Conservation (phyloP, 2,797 vertebrate species). For the Momotus momota region DNA sequence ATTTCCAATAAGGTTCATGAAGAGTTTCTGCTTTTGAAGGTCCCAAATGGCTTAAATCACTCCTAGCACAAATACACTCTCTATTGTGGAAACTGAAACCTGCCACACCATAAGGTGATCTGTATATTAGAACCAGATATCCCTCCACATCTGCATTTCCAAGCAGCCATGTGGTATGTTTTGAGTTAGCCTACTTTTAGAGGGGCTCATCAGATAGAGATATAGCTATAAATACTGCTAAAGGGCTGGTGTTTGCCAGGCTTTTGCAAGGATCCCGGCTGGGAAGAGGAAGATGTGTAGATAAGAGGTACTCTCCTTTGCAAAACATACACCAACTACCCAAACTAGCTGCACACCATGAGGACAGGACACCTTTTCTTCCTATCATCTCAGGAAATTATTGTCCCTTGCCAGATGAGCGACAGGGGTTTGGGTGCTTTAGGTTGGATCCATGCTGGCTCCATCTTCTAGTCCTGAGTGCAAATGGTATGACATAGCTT, state of each 20-base stretch:
- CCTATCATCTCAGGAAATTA: background rate
- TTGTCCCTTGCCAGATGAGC: background rate
- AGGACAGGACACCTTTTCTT: background rate
- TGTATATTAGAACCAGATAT: slow-evolving; percentile 74
- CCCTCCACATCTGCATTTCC: slow-evolving; percentile 64
- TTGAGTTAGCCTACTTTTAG: slow-evolving; percentile 64
- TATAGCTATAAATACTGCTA: slow-evolving; percentile 53
- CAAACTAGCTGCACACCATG: background rate
- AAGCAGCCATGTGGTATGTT: slow-evolving; percentile 36
- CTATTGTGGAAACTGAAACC: slow-evolving; percentile 76
- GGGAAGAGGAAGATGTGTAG: background rate
- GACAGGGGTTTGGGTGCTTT: background rate
- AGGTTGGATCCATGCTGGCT: fast-evolving
- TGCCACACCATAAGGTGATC: slow-evolving; percentile 74
- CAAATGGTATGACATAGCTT: background rate
- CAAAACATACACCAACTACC: background rate
- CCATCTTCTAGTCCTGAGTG: background rate
- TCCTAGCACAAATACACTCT: slow-evolving; percentile 69
- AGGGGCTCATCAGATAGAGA: slow-evolving; percentile 59
- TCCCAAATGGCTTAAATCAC: slow-evolving; percentile 74
- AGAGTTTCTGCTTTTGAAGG: slow-evolving; percentile 69
- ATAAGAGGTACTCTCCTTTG: background rate
- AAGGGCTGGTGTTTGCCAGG: slow-evolving; percentile 1
- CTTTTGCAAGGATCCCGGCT: background rate
- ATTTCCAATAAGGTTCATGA: slow-evolving; percentile 72